Conservation (phyloP, 2,113 vertebrate species). For the Mastomys coucha region DNA sequence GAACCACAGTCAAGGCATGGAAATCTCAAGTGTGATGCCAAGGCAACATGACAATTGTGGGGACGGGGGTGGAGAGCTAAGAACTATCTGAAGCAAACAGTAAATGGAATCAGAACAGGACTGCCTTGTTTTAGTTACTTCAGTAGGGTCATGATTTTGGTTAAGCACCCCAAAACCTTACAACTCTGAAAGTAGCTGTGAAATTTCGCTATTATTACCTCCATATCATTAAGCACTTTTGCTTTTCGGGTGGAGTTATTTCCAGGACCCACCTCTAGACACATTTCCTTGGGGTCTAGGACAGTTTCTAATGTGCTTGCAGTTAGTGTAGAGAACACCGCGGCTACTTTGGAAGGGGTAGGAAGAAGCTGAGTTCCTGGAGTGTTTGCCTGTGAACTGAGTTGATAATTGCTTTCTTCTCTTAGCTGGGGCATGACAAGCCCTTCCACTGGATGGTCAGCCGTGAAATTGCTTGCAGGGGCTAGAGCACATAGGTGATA, state of each 20-base stretch:
- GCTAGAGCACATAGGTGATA: background rate
- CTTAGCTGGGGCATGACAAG: background rate
- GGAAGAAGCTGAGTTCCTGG: background rate
- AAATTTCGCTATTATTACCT: background rate
- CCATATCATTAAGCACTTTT: background rate
- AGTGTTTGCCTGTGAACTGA: background rate
- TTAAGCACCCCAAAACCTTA: background rate
- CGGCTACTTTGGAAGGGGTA: background rate
- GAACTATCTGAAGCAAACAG: background rate
- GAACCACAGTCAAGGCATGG: background rate
- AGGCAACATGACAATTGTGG: background rate
- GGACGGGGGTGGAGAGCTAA: background rate
- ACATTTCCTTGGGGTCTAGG: conserved; percentile 36
- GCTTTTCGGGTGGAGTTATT: conserved; percentile 35
- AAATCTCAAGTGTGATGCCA: background rate
- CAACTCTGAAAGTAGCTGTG: background rate
- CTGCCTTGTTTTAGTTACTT: background rate
- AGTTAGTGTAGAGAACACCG: background rate
- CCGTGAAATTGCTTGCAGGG: background rate
- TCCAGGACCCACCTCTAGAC: conserved; percentile 57
- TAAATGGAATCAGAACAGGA: background rate
- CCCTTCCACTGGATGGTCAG: background rate
- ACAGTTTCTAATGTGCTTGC: conserved; percentile 46
- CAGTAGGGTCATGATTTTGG: too few relatives aligned
- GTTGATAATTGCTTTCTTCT: background rate